A percentile compares a stretch with the other conserved stretches of the same genome.
These are phyloP conservation scores for Drosophila nasuta DNA, from an alignment of 1,140 invertebrate species.

Conservation along the genomic window DNA sequence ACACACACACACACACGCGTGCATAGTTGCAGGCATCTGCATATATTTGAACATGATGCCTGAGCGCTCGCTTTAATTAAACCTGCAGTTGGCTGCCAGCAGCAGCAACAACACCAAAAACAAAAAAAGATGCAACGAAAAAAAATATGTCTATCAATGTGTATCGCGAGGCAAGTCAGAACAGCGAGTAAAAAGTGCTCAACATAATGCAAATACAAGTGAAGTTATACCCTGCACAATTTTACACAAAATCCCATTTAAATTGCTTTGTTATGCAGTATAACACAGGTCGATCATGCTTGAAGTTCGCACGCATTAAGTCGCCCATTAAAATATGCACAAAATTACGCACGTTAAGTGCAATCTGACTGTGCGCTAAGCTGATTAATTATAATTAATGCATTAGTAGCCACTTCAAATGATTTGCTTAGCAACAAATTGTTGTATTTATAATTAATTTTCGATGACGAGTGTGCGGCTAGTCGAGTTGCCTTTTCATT, in stretches of 20 bases:
- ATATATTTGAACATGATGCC: background rate
- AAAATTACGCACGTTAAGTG: background rate
- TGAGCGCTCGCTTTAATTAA: background rate
- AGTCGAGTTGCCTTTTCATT: background rate
- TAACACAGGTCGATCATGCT: background rate
- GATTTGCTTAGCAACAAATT: conserved; percentile 1
- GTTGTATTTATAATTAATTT: background rate
- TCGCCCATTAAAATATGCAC: background rate
- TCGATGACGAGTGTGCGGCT: background rate
- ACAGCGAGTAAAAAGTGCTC: background rate
- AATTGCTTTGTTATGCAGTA: no score
- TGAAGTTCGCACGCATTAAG: background rate
- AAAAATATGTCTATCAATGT: no score
- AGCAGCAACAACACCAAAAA: no score
- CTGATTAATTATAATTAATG: conserved; percentile 2
- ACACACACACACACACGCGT: background rate
- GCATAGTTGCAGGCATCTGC: background rate
- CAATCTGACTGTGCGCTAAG: background rate
- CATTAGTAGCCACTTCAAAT: background rate
- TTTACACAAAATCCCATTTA: no score
- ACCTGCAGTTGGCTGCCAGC: background rate
- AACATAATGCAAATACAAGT: background rate
- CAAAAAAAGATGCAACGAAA: no score
- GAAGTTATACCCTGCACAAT: no score
- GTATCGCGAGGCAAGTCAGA: background rate